Conservation (phyloP, 2,797 vertebrate genomes). For the Oryzias dopingdopingensis region DNA sequence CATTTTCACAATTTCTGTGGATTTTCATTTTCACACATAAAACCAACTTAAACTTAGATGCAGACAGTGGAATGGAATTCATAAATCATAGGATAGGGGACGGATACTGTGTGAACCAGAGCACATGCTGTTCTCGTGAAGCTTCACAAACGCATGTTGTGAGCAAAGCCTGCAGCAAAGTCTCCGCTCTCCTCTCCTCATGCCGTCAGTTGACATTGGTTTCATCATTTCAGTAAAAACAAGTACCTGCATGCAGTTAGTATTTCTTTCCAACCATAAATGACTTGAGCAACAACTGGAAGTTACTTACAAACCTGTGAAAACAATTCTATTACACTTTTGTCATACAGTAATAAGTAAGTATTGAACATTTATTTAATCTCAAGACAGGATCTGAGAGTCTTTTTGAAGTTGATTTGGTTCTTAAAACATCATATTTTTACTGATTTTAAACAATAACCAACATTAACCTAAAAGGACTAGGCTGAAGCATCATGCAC, state of each 20-base stretch:
- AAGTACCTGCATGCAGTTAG: neutral
- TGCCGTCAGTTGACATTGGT: neutral
- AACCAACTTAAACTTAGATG: neutral
- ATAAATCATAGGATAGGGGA: slow-evolving; percentile 7
- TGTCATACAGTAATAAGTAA: too few species aligned
- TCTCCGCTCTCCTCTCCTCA: slow-evolving; percentile 4
- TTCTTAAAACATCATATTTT: too few species aligned
- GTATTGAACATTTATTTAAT: too few species aligned
- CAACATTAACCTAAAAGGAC: too few species aligned
- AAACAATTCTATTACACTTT: too few species aligned
- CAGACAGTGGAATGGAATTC: slow-evolving; percentile 1
- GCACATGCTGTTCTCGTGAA: slow-evolving; percentile 10
- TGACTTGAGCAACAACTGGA: neutral
- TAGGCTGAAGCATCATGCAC: too few species aligned
- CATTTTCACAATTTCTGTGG: neutral
- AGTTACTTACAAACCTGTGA: neutral
- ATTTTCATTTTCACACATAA: neutral
- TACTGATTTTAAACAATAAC: too few species aligned
- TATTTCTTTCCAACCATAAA: neutral
- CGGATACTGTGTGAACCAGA: neutral
- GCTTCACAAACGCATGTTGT: slow-evolving; percentile 26
- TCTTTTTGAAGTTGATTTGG: too few species aligned
- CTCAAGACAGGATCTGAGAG: too few species aligned
- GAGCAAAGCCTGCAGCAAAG: neutral
- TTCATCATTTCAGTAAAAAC: neutral